phyloP scores from a whole-genome alignment of 2,113 vertebrate genomes.

The Rattus rattus region DNA sequence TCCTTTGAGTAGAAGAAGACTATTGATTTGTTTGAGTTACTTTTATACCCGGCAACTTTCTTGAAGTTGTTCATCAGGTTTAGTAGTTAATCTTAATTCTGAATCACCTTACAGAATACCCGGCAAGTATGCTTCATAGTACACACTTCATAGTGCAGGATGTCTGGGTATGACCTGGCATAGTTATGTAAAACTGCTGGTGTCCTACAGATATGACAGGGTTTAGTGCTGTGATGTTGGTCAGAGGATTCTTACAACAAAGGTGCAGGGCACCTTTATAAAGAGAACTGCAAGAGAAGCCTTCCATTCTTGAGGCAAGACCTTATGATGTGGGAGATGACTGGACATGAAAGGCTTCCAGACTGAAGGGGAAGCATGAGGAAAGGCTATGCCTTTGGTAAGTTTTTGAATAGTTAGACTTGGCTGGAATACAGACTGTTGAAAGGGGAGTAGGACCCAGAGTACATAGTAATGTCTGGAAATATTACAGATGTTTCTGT shows the following conservation, averaged over 20 bases:
- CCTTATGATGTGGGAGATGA: not conserved
- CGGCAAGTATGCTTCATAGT: not conserved
- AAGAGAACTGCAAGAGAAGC: not conserved
- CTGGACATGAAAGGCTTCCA: not conserved
- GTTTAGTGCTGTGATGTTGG: not conserved
- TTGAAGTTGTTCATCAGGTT: too few species aligned
- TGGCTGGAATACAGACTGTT: not conserved
- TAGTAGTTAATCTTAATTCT: not conserved
- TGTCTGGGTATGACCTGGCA: not conserved
- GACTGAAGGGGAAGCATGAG: not conserved
- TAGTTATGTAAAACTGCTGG: not conserved
- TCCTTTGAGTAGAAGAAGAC: too few species aligned
- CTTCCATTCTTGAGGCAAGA: not conserved
- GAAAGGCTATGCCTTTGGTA: not conserved
- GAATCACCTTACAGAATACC: not conserved
- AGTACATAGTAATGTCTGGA: not conserved
- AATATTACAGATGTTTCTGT: not conserved
- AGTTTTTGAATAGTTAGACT: not conserved
- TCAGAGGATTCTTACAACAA: not conserved
- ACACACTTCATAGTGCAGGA: not conserved
- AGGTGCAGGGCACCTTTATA: not conserved
- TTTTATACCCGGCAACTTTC: too few species aligned
- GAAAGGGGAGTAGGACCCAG: not conserved
- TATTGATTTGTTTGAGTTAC: too few species aligned
- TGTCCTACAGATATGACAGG: not conserved